Conservation (phyloP, 2,113 vertebrate species). For the Eublepharis macularius region DNA sequence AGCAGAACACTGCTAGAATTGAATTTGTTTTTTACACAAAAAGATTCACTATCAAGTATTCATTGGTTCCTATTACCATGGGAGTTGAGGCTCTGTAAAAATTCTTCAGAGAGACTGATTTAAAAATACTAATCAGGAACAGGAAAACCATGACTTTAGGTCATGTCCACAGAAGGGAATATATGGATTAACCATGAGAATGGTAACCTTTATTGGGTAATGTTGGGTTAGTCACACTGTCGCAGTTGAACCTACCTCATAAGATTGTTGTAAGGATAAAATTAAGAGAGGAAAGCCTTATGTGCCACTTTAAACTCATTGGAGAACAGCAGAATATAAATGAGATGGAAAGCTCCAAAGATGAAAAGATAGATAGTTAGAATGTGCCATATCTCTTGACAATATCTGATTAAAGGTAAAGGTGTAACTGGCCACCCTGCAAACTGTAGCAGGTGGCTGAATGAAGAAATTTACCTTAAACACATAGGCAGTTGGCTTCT, state of each 20-base stretch:
- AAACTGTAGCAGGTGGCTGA: background rate
- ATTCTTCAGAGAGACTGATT: background rate
- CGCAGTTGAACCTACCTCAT: no score
- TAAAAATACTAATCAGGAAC: background rate
- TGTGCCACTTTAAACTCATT: no score
- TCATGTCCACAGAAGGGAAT: background rate
- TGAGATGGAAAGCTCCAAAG: background rate
- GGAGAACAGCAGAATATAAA: no score
- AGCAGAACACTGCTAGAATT: no score
- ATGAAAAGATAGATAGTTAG: background rate
- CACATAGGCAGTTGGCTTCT: background rate
- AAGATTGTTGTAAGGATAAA: no score
- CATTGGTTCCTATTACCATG: no score
- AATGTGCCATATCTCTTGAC: background rate
- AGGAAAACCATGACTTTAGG: background rate
- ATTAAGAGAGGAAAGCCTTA: no score
- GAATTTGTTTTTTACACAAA: background rate
- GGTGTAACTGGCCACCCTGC: background rate
- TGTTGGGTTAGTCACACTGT: no score
- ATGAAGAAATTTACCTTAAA: background rate
- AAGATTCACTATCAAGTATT: background rate
- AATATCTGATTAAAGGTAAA: background rate
- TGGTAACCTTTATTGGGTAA: no score
- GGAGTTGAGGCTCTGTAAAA: background rate
- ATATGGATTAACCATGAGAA: background rate